A percentile compares a stretch with the other conserved stretches of the same genome.
These are phyloP conservation scores for Lymantria monacha DNA, from an alignment of 2,888 invertebrate species.

Conservation along the genomic window DNA sequence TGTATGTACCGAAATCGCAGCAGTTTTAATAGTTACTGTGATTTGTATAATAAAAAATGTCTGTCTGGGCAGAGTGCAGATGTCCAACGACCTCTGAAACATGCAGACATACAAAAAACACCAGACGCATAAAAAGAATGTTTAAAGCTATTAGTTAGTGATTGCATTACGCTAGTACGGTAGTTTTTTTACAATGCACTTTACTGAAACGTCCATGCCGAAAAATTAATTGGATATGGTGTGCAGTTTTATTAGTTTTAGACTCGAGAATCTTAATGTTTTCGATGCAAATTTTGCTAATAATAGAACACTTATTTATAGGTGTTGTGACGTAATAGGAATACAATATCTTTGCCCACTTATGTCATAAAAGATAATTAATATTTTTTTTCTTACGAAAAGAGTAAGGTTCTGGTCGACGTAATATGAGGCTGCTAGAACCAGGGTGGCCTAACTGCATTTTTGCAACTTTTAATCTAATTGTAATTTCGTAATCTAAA, in stretches of 20 bases:
- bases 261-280: background rate
- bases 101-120: slow-evolving; percentile 50
- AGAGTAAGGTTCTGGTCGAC: too few species aligned
- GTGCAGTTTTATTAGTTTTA: slow-evolving; percentile 13
- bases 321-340: too few species aligned
- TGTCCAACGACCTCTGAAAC: slow-evolving; percentile 32
- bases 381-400: too few species aligned
- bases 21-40: background rate
- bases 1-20: slow-evolving; percentile 2
- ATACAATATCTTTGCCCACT: too few species aligned
- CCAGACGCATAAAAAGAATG: slow-evolving; percentile 45
- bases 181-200: slow-evolving; percentile 28
- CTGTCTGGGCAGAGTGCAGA: slow-evolving; percentile 20
- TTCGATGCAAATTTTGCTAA: too few species aligned
- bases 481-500: too few species aligned
- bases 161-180: slow-evolving; percentile 24
- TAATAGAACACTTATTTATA: too few species aligned
- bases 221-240: slow-evolving; percentile 24
- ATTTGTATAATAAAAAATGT: slow-evolving; percentile 13
- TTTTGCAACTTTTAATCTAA: too few species aligned
- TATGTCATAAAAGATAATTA: too few species aligned
- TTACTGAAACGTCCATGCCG: slow-evolving; percentile 10
- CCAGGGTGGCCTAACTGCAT: too few species aligned
- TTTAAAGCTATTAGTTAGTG: slow-evolving; percentile 33
- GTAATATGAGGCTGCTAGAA: too few species aligned